Percentiles rank a stretch among this genome's conserved stretches.
These are phyloP conservation scores for Temnothorax longispinosus DNA, from an alignment of 1,140 invertebrate species.

Conservation along the genomic window DNA sequence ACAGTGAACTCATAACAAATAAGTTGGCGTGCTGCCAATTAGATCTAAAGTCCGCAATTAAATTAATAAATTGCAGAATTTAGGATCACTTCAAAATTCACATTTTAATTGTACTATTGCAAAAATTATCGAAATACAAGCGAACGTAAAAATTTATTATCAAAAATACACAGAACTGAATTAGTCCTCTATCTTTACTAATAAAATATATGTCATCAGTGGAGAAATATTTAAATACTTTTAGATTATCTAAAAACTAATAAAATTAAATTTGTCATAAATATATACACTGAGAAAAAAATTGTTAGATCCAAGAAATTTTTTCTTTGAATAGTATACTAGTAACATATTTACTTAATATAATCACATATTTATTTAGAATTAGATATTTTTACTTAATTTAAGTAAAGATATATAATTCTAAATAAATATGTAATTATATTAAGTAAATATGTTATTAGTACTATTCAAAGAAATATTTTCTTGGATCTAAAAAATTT, in stretches of 20 bases:
- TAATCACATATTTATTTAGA: too few species aligned
- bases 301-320: too few species aligned
- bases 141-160: background rate
- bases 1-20: constrained; percentile 25
- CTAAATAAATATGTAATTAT: too few species aligned
- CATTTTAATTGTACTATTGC: background rate
- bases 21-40: constrained; percentile 27
- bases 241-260: background rate
- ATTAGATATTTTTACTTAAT: too few species aligned
- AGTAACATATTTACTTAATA: too few species aligned
- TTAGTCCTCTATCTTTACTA: background rate
- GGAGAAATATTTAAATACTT: constrained; percentile 5
- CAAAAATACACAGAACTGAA: background rate
- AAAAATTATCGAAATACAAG: background rate
- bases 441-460: too few species aligned
- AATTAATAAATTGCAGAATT: constrained; percentile 8
- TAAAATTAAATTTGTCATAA: constrained; percentile 3
- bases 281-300: too few species aligned
- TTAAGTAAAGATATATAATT: too few species aligned
- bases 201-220: too few species aligned
- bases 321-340: too few species aligned
- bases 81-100: background rate
- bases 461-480: too few species aligned
- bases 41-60: constrained; percentile 19
- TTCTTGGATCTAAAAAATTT: too few species aligned